Base-by-base conservation (phyloP, 1,140 invertebrate species). In the Drosophila azteca region DNA sequence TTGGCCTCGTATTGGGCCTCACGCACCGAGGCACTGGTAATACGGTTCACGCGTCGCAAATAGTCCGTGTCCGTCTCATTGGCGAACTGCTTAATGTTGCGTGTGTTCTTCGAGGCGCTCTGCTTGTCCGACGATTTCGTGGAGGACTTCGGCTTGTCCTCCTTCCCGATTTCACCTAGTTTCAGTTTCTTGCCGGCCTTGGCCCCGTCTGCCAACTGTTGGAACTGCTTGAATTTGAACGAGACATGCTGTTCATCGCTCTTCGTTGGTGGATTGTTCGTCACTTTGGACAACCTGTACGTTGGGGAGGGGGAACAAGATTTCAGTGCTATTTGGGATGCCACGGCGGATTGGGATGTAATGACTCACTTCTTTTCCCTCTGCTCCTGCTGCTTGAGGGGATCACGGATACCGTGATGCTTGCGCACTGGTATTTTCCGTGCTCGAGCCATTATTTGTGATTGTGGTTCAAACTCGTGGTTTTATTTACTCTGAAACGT, bases 1-100 rank as follows among this genome's bases (percentile, higher is more conserved):
- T 94, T 94, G 3, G 91, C 91, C 66, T 94, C 94, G 66, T 94
- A 94, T 17, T 91, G 87, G 3, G 93, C 92, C 72, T 94, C 93
- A 9, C 92, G 92, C 1, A 94, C 54, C 35, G 93, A 93, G 26
- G 90, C 89, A 1, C 92, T 70, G 2, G 93, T 93, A 44, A 93
- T 93, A 44, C 87, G 88, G 58, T 92, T 92, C 0, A 94, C 92
- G 43, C 94, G 78, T 4, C 91, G 65, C 62, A 93, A 70, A 55
- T 94, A 94, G n/a, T 79, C 77, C 22, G 84, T 45, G 2, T 91
- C 65, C 13, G 62, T 90, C 80, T 94, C 94, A 15, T 91, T 92
- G 3, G 83, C 75, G 41, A 77, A 82, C 72, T 94, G 93, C 44
- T 89, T 77, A 8, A 92, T 90, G 15, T 76, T 71, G 0, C 17